phyloP scores from a whole-genome alignment of 2,888 invertebrate species.

The Andrena chrysosceles region DNA sequence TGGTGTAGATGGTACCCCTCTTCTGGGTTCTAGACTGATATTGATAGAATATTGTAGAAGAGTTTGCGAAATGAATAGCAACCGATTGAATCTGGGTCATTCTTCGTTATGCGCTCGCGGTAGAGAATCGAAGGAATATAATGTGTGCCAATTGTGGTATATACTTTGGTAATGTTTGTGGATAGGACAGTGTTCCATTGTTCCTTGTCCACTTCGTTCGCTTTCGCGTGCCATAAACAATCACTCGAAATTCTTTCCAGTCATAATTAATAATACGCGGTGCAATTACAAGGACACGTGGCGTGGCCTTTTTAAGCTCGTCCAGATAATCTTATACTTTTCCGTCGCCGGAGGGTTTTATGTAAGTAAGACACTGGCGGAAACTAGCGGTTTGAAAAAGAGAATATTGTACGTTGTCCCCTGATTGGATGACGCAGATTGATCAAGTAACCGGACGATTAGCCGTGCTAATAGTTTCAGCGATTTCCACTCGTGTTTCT shows the following conservation, averaged over 20 bases:
- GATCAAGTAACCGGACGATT: background rate
- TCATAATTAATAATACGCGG: slow-evolving; percentile 25
- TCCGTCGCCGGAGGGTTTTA: slow-evolving; percentile 12
- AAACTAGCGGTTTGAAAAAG: background rate
- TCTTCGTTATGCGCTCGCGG: too few species aligned
- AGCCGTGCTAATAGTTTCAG: background rate
- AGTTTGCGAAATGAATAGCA: too few species aligned
- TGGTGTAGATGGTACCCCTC: too few species aligned
- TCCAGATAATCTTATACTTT: slow-evolving; percentile 22
- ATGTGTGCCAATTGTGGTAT: too few species aligned
- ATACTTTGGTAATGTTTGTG: too few species aligned
- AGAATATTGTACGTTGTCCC: background rate
- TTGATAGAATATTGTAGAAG: too few species aligned
- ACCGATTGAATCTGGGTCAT: too few species aligned
- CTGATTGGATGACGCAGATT: background rate
- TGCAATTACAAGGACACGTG: slow-evolving; percentile 6
- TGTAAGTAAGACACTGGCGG: slow-evolving; percentile 13
- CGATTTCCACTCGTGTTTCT: background rate
- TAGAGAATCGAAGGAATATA: too few species aligned
- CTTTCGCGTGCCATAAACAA: slow-evolving; percentile 5
- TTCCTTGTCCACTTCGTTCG: background rate
- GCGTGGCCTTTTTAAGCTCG: slow-evolving; percentile 21
- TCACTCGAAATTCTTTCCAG: slow-evolving; percentile 24
- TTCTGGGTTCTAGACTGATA: too few species aligned
- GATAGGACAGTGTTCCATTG: too few species aligned